Conservation (phyloP, 2,888 invertebrate genomes). For the Lithophane semibrunnea region DNA sequence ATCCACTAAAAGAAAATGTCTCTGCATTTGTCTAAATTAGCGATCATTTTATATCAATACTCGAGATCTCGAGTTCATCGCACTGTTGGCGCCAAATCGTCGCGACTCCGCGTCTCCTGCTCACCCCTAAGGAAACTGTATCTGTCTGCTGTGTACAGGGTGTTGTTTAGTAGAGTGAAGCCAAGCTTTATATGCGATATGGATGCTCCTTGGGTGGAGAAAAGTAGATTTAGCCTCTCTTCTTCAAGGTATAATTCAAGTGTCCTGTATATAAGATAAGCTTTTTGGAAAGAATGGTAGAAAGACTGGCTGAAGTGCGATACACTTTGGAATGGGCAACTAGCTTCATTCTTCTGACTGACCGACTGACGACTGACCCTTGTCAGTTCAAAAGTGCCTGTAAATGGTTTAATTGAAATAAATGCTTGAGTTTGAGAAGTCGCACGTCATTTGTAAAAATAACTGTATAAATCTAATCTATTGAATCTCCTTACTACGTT, state of each 20-base stretch:
- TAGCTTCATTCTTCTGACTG: no score
- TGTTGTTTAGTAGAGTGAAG: constrained; percentile 26
- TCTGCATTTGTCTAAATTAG: constrained; percentile 48
- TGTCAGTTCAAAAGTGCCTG: no score
- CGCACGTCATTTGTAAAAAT: not conserved
- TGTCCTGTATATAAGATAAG: not conserved
- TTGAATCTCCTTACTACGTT: not conserved
- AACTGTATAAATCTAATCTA: no score
- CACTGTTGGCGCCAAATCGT: constrained; percentile 72
- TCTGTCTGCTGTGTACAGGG: constrained; percentile 31
- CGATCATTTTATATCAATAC: constrained; percentile 54
- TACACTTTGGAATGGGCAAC: no score
- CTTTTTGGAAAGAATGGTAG: no score
- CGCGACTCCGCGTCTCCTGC: constrained; percentile 75
- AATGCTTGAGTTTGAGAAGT: no score
- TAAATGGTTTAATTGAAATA: no score
- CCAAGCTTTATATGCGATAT: not conserved
- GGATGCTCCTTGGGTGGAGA: not conserved
- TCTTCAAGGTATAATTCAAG: not conserved
- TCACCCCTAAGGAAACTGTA: constrained; percentile 64
- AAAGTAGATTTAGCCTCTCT: no score
- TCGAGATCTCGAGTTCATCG: constrained; percentile 47
- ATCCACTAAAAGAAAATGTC: not conserved
- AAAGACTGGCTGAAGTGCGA: not conserved
- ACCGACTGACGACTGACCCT: no score